Base-by-base conservation (phyloP, 2,113 vertebrate genomes). In the Struthio camelus region DNA sequence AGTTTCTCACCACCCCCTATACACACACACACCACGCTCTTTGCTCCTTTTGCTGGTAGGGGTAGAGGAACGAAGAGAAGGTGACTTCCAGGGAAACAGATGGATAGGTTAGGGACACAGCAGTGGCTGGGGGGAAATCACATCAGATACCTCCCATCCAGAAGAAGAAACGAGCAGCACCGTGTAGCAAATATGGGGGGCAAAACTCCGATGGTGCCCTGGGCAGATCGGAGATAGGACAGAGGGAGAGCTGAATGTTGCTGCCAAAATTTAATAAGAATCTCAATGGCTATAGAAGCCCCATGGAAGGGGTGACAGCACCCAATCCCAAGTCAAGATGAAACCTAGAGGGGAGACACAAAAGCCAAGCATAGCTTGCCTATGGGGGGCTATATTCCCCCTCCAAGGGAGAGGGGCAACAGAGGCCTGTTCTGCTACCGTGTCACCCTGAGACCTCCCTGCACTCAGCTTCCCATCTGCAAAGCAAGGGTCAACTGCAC, bases 1-100 rank as follows among this genome's bases (percentile, higher is more conserved):
- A 89, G 94, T 94, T 96, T 90, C 97, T 97, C 93, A 82, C 94
- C 95, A 6, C 97, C 97, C 97, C 65, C 70, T 1, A 0, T 0
- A 5, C 48, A 0, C 77, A 3, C 69, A 1, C 58, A 2, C 82
- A 66, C 94, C 27, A 24, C 30, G 32, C 53, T 4, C 78, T 81
- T 75, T 22, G 36, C 92, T 95, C 80, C 89, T 84, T 94, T 89
- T 54, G 80, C 82, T 89, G 87, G 85, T 36, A 91, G 77, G 90
- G 87, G 48, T n/a, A 18, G 53, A 51, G 93, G 81, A 91, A 66
- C 64, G 80, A 89, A 50, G 70, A 80, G 50, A 62, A 20, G n/a
- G 30, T 51, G 59, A 42, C 66, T 56, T 82, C 88, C 94, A 93
- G 87, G 85, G 69, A 94, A 75, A 65, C 58, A 25, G 84, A 8